phyloP scores from a whole-genome alignment of 1,140 invertebrate genomes.

The Drosophila pandora region DNA sequence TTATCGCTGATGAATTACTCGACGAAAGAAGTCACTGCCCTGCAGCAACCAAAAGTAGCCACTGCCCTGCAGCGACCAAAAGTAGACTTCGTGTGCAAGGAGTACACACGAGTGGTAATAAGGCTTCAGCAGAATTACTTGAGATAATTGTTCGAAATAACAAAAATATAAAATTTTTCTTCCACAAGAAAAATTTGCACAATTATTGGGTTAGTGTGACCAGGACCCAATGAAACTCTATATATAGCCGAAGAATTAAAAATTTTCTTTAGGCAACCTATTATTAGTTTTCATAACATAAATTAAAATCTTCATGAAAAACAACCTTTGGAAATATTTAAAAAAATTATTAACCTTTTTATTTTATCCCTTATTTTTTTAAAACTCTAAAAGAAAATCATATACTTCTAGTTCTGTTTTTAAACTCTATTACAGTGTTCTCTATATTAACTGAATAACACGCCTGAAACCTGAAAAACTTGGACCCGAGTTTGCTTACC shows the following conservation, averaged over 20 bases:
- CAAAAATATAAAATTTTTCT: too few relatives aligned
- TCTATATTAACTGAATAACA: conserved; percentile 24
- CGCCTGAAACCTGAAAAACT: conserved; percentile 48
- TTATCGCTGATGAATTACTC: background rate
- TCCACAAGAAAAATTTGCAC: too few relatives aligned
- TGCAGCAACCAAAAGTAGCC: conserved; percentile 1
- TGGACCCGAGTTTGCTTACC: conserved; percentile 55
- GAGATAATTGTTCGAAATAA: background rate
- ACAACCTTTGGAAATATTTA: too few relatives aligned
- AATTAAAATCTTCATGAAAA: too few relatives aligned
- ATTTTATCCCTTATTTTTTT: background rate
- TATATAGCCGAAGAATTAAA: too few relatives aligned
- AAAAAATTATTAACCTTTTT: background rate
- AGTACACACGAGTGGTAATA: conserved; percentile 2
- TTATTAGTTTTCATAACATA: too few relatives aligned
- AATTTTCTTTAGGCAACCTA: too few relatives aligned
- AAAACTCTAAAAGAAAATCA: too few relatives aligned
- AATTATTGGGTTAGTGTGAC: too few relatives aligned
- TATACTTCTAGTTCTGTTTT: background rate
- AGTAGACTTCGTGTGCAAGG: conserved; percentile 1
- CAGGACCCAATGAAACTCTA: too few relatives aligned
- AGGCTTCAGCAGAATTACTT: background rate
- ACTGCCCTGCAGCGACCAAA: conserved; percentile 3
- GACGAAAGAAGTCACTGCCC: conserved; percentile 1
- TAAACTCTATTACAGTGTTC: conserved; percentile 15